Percentiles rank a stretch among this genome's conserved stretches.
These are phyloP conservation scores for Epistrophella euchroma DNA, from an alignment of 2,888 invertebrate genomes.

Conservation along the genomic window DNA sequence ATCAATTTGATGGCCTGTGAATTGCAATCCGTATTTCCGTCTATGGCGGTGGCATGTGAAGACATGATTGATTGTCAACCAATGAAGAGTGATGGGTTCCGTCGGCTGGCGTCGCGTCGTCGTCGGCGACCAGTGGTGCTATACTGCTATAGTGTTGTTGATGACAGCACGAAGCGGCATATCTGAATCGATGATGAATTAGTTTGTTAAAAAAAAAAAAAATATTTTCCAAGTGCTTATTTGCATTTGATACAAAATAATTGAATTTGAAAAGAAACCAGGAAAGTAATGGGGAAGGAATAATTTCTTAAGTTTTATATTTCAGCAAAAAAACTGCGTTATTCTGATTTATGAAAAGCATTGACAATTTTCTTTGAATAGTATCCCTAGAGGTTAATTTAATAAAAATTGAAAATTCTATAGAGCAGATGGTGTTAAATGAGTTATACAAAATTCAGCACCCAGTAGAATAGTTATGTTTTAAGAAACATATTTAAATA, in stretches of 20 bases:
- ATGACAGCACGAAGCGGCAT: conserved; percentile 48
- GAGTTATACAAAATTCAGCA: too few relatives aligned
- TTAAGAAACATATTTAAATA: too few relatives aligned
- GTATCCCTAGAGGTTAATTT: neutral
- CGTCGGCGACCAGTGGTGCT: conserved; percentile 15
- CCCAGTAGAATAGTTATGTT: neutral
- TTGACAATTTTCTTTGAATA: neutral
- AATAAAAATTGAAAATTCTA: neutral
- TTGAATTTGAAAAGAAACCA: conserved; percentile 5
- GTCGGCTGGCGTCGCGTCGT: conserved; percentile 5
- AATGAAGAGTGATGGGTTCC: conserved; percentile 70
- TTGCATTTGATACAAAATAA: conserved; percentile 64
- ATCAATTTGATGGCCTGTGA: conserved; percentile 66
- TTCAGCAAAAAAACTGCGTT: neutral
- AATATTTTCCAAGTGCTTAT: conserved; percentile 53
- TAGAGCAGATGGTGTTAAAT: neutral
- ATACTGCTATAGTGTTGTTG: conserved; percentile 36
- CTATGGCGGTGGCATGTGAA: conserved; percentile 26
- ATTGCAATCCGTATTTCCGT: conserved; percentile 62
- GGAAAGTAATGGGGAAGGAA: too few relatives aligned
- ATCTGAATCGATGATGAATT: conserved; percentile 63
- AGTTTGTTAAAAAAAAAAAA: conserved; percentile 45
- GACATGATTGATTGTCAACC: conserved; percentile 73
- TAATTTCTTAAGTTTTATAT: conserved; percentile 6
- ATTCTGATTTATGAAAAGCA: neutral